These are phyloP conservation scores for Emydoidea blandingii DNA, from an alignment of 2,797 vertebrate genomes.

Conservation along the genomic window DNA sequence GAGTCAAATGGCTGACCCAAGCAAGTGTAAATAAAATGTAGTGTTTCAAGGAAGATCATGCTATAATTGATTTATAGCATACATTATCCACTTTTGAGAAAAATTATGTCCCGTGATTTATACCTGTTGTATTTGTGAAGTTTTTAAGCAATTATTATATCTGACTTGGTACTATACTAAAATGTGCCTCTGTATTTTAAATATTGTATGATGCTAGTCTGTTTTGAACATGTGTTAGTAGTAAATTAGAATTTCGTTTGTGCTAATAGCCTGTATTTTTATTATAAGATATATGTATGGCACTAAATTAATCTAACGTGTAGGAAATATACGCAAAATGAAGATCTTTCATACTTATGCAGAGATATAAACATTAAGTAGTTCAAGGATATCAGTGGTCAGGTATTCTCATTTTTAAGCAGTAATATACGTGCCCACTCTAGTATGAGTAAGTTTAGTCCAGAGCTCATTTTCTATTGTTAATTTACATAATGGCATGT, in stretches of 20 bases:
- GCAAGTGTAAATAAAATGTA: not conserved
- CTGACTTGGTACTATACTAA: not conserved
- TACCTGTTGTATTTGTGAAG: not conserved
- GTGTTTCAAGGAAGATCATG: not conserved
- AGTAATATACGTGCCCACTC: not conserved
- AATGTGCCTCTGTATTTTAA: not conserved
- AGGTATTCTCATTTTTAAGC: not conserved
- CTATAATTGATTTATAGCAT: not conserved
- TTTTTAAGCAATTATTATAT: not conserved
- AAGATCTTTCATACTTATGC: not conserved
- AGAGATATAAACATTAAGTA: not conserved
- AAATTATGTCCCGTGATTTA: not conserved
- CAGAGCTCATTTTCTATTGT: not conserved
- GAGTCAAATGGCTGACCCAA: not conserved
- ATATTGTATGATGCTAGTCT: not conserved
- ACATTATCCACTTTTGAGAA: not conserved
- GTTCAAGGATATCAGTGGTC: not conserved
- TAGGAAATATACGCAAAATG: not conserved
- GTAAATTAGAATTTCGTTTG: not conserved
- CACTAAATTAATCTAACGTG: too few relatives aligned
- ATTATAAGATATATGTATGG: too few relatives aligned
- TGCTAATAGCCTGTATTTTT: not conserved
- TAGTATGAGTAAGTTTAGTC: not conserved
- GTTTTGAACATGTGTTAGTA: not conserved
- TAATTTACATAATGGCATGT: not conserved